These are phyloP conservation scores for Apogon hyalosoma DNA, from an alignment of 2,797 vertebrate species.

Conservation along the genomic window DNA sequence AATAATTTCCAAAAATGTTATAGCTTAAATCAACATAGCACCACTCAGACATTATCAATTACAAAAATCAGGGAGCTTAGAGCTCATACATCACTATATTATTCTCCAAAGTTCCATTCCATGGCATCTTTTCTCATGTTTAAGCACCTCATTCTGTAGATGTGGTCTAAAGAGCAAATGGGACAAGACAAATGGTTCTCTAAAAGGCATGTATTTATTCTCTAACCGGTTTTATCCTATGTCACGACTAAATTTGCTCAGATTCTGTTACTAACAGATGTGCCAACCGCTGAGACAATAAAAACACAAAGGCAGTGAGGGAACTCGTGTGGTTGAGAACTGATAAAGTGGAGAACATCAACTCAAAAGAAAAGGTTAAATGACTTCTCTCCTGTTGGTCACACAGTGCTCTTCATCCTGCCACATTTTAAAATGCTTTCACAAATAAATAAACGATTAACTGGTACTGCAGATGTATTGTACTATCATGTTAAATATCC, in stretches of 20 bases:
- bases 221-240: slow-evolving; percentile 27
- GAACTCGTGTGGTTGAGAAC: slow-evolving; percentile 13
- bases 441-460: slow-evolving; percentile 2
- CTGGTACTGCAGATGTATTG: not conserved
- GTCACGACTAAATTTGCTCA: slow-evolving; percentile 23
- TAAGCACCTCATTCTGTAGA: slow-evolving; percentile 42
- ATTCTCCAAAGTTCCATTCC: slow-evolving; percentile 36
- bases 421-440: slow-evolving; percentile 12
- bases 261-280: slow-evolving; percentile 26
- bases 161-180: slow-evolving; percentile 42
- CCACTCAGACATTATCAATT: slow-evolving; percentile 39
- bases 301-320: slow-evolving; percentile 5
- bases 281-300: not conserved
- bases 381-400: slow-evolving; percentile 1
- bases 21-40: slow-evolving; percentile 58
- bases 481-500: not conserved
- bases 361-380: slow-evolving; percentile 1
- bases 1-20: slow-evolving; percentile 19
- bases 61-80: slow-evolving; percentile 46
- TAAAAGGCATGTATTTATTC: slow-evolving; percentile 71
- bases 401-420: slow-evolving; percentile 1
- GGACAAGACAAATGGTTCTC: slow-evolving; percentile 31
- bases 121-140: slow-evolving; percentile 18
- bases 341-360: slow-evolving; percentile 4
- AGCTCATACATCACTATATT: slow-evolving; percentile 48